phyloP scores from a whole-genome alignment of 1,140 invertebrate species.

The Chironomus tepperi region DNA sequence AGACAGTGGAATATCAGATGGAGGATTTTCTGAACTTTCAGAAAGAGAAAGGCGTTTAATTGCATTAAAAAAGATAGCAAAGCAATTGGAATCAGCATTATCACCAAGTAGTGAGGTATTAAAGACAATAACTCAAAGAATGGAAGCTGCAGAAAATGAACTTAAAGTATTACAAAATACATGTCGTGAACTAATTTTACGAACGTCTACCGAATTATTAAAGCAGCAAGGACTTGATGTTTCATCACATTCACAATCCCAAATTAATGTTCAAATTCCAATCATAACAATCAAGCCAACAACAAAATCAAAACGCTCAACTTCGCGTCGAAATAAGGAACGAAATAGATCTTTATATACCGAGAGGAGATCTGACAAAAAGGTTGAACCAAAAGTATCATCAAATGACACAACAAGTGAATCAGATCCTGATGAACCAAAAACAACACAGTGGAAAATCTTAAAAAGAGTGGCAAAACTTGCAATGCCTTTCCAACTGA shows the following conservation, averaged over 20 bases:
- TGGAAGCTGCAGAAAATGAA: slow-evolving; percentile 70
- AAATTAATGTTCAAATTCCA: slow-evolving; percentile 22
- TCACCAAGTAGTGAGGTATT: slow-evolving; percentile 56
- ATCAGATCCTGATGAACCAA: slow-evolving; percentile 36
- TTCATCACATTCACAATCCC: background rate
- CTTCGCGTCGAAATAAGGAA: slow-evolving; percentile 28
- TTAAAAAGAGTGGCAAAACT: slow-evolving; percentile 56
- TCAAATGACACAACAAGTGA: slow-evolving; percentile 30
- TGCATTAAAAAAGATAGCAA: slow-evolving; percentile 53
- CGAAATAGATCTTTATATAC: slow-evolving; percentile 25
- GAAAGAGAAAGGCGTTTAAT: slow-evolving; percentile 61
- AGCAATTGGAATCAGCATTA: slow-evolving; percentile 55
- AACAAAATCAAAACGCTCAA: slow-evolving; percentile 29
- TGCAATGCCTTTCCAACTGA: slow-evolving; percentile 72
- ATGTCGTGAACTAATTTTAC: slow-evolving; percentile 64
- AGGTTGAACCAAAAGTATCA: slow-evolving; percentile 19
- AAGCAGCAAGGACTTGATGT: slow-evolving; percentile 30
- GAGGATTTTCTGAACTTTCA: slow-evolving; percentile 53
- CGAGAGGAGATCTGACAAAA: slow-evolving; percentile 29
- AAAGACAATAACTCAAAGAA: slow-evolving; percentile 52
- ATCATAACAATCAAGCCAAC: slow-evolving; percentile 25
- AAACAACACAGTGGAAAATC: slow-evolving; percentile 33
- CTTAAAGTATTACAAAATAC: slow-evolving; percentile 65
- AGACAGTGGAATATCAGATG: slow-evolving; percentile 67
- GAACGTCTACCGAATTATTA: slow-evolving; percentile 48